Conservation (phyloP, 1,140 invertebrate species). For the Leptinotarsa undecemlineata region DNA sequence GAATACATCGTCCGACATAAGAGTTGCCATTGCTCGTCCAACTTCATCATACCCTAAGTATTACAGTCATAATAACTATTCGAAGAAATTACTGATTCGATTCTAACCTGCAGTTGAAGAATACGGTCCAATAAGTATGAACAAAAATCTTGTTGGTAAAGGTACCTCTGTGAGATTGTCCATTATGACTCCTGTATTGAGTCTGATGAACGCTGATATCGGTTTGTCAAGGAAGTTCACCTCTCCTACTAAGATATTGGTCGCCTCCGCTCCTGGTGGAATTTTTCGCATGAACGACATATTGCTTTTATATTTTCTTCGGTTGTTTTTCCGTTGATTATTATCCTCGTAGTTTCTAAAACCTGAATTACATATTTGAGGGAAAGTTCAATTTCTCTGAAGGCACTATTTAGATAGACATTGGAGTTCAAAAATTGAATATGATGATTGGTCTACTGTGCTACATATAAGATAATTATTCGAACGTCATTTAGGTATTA, state of each 20-base stretch:
- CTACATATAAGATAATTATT: too few relatives aligned
- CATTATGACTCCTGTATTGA: constrained; percentile 86
- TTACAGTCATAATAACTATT: too few relatives aligned
- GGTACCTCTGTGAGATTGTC: constrained; percentile 97
- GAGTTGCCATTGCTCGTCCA: constrained; percentile 94
- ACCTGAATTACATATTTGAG: too few relatives aligned
- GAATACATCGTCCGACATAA: constrained; percentile 99
- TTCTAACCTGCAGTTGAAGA: constrained; percentile 56
- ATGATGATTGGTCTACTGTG: too few relatives aligned
- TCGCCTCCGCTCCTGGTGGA: constrained; percentile 93
- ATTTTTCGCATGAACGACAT: constrained; percentile 96
- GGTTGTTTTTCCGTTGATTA: constrained; percentile 45
- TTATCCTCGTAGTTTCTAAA: too few relatives aligned
- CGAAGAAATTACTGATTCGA: neutral
- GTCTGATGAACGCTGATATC: constrained; percentile 88
- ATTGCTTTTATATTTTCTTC: constrained; percentile 71
- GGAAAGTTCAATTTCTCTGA: too few relatives aligned
- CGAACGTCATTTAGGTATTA: too few relatives aligned
- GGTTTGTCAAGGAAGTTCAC: constrained; percentile 93
- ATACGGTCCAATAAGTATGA: constrained; percentile 88
- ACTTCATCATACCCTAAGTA: constrained; percentile 88
- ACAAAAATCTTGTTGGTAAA: constrained; percentile 93
- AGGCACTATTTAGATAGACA: too few relatives aligned
- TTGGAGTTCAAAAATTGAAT: too few relatives aligned
- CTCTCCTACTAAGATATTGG: constrained; percentile 97